Base-by-base conservation (phyloP, 2,888 invertebrate species). In the Drosophila prolongata region DNA sequence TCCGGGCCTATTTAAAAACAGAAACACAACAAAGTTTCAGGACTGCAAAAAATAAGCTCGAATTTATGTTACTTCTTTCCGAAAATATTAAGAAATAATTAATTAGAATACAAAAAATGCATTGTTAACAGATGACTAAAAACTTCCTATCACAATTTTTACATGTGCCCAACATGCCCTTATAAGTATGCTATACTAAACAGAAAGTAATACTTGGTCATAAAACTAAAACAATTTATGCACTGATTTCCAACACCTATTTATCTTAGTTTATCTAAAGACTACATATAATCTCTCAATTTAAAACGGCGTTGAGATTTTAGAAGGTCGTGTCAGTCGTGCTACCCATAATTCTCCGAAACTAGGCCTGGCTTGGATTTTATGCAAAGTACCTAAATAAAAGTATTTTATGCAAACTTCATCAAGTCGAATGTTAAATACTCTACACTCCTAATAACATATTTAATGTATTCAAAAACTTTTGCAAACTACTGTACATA, bases 1-100 rank as follows among this genome's bases (percentile, higher is more conserved):
- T 73, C 68, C 68, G 57, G 68, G 70, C 67, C 68, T 71, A 58
- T 66, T 67, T 59, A 60, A 68, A 40, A 46, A 46, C 38, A 44
- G 49, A 49, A 69, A 35, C 16, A 16, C 35, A 52, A 27, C 19
- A 10, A 37, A 53, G 13, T 61, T 37, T 38, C 38, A 34, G 11
- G 27, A 62, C 6, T 37, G 10, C 35, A 6, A 6, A 9, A 10
- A 30, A 24, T 16, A 11, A 19, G 9, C 6, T 37, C 38, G 64
- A 71, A 71, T 56, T 24, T 9, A 4, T 11, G 30, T 38, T 67
- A 40, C 27, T 52, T 59, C 16, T 11, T 19, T 6, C 8, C 24
- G 14, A 6, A 0, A 8, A 13, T 16, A 8, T 14, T 11, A 47
- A 6, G 6, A 2, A 1, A 5, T 38, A n/a, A 54, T 16, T 16